Percentiles rank a stretch among this genome's conserved stretches.
Conservation (phyloP, 2,888 invertebrate species). For the Meiosimyza platycephala region DNA sequence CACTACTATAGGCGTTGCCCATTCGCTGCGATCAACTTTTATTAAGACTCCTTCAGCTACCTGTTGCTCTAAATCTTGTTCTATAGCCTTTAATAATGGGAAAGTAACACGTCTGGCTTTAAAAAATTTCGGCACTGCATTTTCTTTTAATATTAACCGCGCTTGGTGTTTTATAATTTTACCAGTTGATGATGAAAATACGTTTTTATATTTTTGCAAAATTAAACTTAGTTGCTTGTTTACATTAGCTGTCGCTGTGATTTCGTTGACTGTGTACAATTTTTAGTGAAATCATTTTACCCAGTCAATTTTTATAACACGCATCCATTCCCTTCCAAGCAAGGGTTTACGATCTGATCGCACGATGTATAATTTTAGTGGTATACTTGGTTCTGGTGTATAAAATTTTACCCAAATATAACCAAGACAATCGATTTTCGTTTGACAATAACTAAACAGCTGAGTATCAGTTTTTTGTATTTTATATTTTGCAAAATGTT, state of each 20-base stretch:
- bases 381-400: neutral
- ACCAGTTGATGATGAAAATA: slow-evolving; percentile 38
- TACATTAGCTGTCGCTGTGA: neutral
- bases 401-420: slow-evolving; percentile 30
- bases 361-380: slow-evolving; percentile 37
- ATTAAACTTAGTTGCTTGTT: neutral
- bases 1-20: slow-evolving; percentile 56
- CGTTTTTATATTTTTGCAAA: slow-evolving; percentile 31
- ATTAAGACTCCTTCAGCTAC: slow-evolving; percentile 40
- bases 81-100: slow-evolving; percentile 42
- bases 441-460: slow-evolving; percentile 38
- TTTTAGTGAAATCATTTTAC: slow-evolving; percentile 1
- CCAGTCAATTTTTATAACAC: slow-evolving; percentile 38
- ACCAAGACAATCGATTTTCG: slow-evolving; percentile 36
- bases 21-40: slow-evolving; percentile 50
- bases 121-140: too few species aligned
- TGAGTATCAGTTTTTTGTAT: slow-evolving; percentile 34
- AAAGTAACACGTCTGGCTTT: too few species aligned
- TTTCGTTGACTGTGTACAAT: neutral
- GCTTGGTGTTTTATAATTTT: slow-evolving; percentile 35
- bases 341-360: too few species aligned
- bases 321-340: slow-evolving; percentile 42
- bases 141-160: slow-evolving; percentile 44
- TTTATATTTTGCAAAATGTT: slow-evolving; percentile 30
- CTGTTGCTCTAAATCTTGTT: slow-evolving; percentile 44